These are phyloP conservation scores for Megaptera novaeangliae DNA, from an alignment of 2,113 vertebrate genomes.

Conservation along the genomic window DNA sequence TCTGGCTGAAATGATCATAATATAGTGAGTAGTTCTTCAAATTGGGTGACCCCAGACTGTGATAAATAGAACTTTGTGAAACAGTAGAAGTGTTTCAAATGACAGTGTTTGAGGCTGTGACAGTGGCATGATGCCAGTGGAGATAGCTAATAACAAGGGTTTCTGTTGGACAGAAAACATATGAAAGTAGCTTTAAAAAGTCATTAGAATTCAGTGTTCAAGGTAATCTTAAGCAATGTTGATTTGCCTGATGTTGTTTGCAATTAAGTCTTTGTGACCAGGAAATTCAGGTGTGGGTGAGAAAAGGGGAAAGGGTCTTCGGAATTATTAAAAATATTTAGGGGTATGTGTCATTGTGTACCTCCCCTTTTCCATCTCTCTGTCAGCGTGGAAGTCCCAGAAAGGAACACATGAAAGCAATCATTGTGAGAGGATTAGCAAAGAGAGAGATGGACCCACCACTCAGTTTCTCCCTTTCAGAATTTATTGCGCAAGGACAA, in stretches of 20 bases:
- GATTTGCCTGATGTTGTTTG: neutral
- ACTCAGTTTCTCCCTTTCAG: neutral
- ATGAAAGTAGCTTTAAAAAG: neutral
- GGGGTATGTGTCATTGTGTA: neutral
- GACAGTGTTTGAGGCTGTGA: neutral
- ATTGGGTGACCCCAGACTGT: conserved; percentile 51
- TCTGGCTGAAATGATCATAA: conserved; percentile 65
- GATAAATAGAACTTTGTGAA: conserved; percentile 29
- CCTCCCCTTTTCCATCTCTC: neutral
- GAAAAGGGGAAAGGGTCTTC: neutral
- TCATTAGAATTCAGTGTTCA: neutral
- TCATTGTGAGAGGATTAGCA: neutral
- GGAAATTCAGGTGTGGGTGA: neutral
- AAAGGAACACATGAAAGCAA: neutral
- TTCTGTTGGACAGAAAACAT: neutral
- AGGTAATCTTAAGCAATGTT: neutral
- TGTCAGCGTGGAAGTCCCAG: neutral
- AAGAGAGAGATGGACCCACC: neutral
- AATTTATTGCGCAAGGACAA: neutral
- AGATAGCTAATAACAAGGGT: neutral
- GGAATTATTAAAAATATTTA: neutral
- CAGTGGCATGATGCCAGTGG: neutral
- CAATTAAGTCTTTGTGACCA: neutral
- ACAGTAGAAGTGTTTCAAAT: neutral
- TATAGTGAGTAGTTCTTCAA: conserved; percentile 60